A percentile compares a stretch with the other conserved stretches of the same genome.
Evolutionary conservation across 2,113 vertebrate genomes (phyloP).

Genomic region (Syrrhaptes paradoxus): DNA sequence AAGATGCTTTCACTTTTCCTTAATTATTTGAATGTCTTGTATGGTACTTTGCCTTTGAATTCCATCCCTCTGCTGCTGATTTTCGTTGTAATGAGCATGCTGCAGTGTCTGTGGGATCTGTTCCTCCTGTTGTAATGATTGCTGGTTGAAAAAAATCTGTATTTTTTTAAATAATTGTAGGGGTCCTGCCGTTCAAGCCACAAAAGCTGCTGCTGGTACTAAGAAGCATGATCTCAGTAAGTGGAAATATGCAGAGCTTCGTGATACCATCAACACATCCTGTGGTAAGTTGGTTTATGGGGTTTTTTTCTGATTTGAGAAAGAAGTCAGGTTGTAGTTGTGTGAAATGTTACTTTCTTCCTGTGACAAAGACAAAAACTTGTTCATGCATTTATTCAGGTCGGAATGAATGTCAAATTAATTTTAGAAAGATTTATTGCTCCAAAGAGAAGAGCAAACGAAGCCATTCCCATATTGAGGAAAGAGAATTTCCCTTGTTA

Average conservation of each 20-base stretch:
- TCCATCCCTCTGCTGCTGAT: not conserved
- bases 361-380: not conserved
- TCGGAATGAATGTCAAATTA: not conserved
- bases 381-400: not conserved
- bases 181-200: slow-evolving; percentile 88
- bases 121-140: not conserved
- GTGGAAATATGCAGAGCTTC: slow-evolving; percentile 97
- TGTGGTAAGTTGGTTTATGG: slow-evolving; percentile 81
- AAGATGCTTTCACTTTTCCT: not conserved
- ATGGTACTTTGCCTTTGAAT: not conserved
- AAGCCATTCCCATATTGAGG: not conserved
- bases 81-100: not conserved
- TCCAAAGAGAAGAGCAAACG: not conserved
- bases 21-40: not conserved
- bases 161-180: slow-evolving; percentile 63
- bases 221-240: slow-evolving; percentile 97
- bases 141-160: not conserved
- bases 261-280: slow-evolving; percentile 97
- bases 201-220: slow-evolving; percentile 84
- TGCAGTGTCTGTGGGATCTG: not conserved
- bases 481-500: not conserved
- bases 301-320: not conserved
- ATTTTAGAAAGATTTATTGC: not conserved
- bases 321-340: not conserved
- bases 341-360: not conserved